Base-by-base conservation (phyloP, 2,113 vertebrate species). In the Pagrus major region DNA sequence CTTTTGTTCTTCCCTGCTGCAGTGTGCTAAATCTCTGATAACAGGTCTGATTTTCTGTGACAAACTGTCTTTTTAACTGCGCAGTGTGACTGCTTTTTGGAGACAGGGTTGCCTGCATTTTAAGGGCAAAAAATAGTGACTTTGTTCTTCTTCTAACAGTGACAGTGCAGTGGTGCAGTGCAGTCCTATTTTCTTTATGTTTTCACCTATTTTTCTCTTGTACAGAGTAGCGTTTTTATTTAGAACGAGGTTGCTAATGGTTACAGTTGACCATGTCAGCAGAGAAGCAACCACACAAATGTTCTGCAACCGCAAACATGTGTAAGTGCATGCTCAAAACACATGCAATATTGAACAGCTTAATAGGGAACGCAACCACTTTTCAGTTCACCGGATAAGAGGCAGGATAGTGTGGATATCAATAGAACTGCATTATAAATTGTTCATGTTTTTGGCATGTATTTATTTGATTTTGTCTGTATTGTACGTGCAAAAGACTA, bases 11-110 rank as follows among this genome's bases (percentile, higher is more conserved):
- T 63, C 54, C 71, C 25, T 41, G 9, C 64, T 7, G 37, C 63
- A 15, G 54, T 12, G 55, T 80, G 64, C 21, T 77, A 81, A 75
- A 64, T 73, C 67, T 78, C 60, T 54, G 61, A 77, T 65, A 77
- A 79, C 16, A 52, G 20, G 58, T 76, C 52, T 49, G 39, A 83
- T 81, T 25, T 66, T 80, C 46, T 67, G 27, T 71, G 69, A 75
- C 68, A 79, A 74, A 75, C 1, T 42, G 33, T 64, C 11, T 31
- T 29, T 51, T 20, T 51, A 16, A 64, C 11, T 21, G 47, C 12
- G n/a, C n/a, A n/a, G n/a, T n/a, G n/a, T n/a, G 39, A 14, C 39
- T 12, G 10, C 25, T 42, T 56, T 27, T 25, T 25, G 27, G 7
- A 35, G 25, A 41, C 27, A 33, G 37, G 2, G 16, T 16, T 16